Evolutionary conservation across 2,797 vertebrate species (phyloP), one percentile per base, ranked within the genome.

Genomic region (Mionectes olivaceus): DNA sequence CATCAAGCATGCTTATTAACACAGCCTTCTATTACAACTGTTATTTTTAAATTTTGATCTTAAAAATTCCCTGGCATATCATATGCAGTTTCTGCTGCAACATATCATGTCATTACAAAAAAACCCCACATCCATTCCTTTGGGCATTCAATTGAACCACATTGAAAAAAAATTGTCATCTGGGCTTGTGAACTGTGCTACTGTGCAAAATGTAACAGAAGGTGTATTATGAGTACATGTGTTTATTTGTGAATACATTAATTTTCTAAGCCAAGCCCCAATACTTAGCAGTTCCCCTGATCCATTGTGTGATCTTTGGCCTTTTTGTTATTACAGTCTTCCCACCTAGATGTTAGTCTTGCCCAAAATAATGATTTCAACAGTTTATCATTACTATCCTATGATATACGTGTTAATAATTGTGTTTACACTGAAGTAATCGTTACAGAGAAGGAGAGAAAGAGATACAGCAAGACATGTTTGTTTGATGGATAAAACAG

Each of bases 281-380:
- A 86, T 83, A 95, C 77, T 92, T 94, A 94, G 93, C 88, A 92
- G 93, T 95, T 96, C 98, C 96, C 97, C 97, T 98, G 97, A 98
- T 97, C 97, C 91, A 81, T 94, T 86, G 16, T 96, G 64, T 95
- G 93, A 97, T 98, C 98, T 98, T 98, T 98, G 98, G 98, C 97
- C 98, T 98, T 96, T 96, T 96, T 97, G 91, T 95, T 96, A 96
- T 93, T 95, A 96, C 21, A 92, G 68, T 95, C 93, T 76, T 95
- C 95, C 92, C 94, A 94, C 86, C 84, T 95, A 94, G 87, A 90
- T 76, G 89, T 85, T 94, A 89, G 82, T 93, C 83, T 83, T 92
- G 63, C 93, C 93, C 85, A 65, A 95, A 94, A 96, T 91, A 94
- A 90, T 55, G 5, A 82, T 80, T 97, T 93, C 65, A 94, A 81